Percentiles rank a stretch among this genome's conserved stretches.
phyloP scores from a whole-genome alignment of 1,140 invertebrate species.

The Lineus longissimus region DNA sequence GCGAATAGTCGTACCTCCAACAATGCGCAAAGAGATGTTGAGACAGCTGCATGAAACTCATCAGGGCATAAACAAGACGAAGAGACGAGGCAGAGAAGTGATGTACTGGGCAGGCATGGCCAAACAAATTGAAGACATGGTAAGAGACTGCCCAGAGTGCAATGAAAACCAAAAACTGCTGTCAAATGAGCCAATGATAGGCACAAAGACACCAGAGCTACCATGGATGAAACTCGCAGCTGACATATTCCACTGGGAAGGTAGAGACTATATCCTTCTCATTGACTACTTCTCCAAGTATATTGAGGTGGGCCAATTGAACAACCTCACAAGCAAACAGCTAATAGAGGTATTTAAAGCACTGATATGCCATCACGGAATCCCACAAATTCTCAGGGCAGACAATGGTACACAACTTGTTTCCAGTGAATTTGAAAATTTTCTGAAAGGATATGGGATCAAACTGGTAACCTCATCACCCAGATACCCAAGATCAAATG shows the following conservation, averaged over 20 bases:
- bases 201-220: not conserved
- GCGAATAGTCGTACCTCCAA: constrained; percentile 21
- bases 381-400: not conserved
- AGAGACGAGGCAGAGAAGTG: constrained; percentile 11
- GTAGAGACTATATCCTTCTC: not conserved
- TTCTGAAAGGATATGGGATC: constrained; percentile 19
- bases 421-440: constrained; percentile 1
- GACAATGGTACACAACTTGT: constrained; percentile 6
- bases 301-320: not conserved
- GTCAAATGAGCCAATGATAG: not conserved
- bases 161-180: constrained; percentile 13
- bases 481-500: constrained; percentile 21
- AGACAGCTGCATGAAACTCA: constrained; percentile 21
- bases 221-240: not conserved
- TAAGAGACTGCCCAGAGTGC: constrained; percentile 22
- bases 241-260: not conserved
- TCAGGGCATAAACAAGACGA: constrained; percentile 22
- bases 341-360: constrained; percentile 3
- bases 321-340: not conserved
- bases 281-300: constrained; percentile 6
- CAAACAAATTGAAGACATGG: constrained; percentile 26
- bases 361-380: constrained; percentile 3
- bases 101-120: constrained; percentile 29
- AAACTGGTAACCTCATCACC: constrained; percentile 23
- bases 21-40: constrained; percentile 18